These are phyloP conservation scores for Philopedon plagiatum DNA, from an alignment of 2,888 invertebrate species.

Conservation along the genomic window DNA sequence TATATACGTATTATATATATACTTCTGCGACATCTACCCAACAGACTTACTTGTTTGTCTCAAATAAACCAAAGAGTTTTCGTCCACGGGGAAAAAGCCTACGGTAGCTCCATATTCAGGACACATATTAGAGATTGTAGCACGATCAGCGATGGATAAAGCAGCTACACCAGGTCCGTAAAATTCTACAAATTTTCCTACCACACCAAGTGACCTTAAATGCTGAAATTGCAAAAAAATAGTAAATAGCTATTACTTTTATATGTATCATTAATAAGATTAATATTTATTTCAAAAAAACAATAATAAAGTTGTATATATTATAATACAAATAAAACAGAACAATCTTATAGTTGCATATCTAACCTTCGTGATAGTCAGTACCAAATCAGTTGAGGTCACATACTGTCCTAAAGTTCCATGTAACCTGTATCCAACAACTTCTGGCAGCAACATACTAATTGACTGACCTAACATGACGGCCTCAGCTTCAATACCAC, in stretches of 20 bases:
- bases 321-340: no score
- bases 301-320: no score
- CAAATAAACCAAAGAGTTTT: conserved; percentile 85
- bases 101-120: conserved; percentile 98
- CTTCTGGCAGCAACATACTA: conserved; percentile 95
- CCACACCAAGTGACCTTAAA: conserved; percentile 93
- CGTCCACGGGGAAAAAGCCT: conserved; percentile 94
- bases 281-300: no score
- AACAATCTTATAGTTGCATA: no score
- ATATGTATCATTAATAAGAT: no score
- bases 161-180: conserved; percentile 94
- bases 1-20: no score
- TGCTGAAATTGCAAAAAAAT: conserved; percentile 65
- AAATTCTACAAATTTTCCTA: conserved; percentile 99
- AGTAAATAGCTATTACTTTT: conserved; percentile 14
- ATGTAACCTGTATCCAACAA: conserved; percentile 92
- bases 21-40: no score
- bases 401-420: conserved; percentile 86
- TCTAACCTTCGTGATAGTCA: conserved; percentile 94
- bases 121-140: conserved; percentile 99
- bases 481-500: conserved; percentile 98
- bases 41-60: conserved; percentile 86
- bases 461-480: conserved; percentile 99
- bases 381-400: conserved; percentile 96
- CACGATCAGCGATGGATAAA: conserved; percentile 95